Evolutionary conservation across 2,888 invertebrate species (phyloP).

Genomic region (Rhogogaster chlorosoma): DNA sequence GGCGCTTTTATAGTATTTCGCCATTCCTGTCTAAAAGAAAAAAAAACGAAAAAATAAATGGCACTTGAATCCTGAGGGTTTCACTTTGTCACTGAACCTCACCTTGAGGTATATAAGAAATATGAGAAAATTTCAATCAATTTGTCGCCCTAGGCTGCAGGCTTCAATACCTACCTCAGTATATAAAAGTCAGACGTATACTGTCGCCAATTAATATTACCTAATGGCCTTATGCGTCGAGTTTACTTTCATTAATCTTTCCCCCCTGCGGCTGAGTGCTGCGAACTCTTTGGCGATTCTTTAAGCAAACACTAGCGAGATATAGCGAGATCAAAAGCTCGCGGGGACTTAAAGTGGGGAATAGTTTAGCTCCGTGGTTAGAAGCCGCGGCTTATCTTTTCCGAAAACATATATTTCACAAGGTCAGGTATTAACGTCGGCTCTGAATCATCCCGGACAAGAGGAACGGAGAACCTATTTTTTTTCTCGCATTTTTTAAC

Average conservation of each 20-base stretch:
- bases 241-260: conserved; percentile 55
- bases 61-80: background rate
- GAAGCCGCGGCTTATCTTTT: background rate
- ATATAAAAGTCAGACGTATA: conserved; percentile 14
- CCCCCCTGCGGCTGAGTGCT: conserved; percentile 15
- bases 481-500: background rate
- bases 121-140: conserved; percentile 57
- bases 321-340: conserved; percentile 4
- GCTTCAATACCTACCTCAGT: conserved; percentile 39
- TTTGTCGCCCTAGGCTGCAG: conserved; percentile 53
- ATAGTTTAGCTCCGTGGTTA: conserved; percentile 1
- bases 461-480: background rate
- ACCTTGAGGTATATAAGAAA: conserved; percentile 5
- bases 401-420: background rate
- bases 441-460: background rate
- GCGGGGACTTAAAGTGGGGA: background rate
- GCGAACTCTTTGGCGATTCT: background rate
- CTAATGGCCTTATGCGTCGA: conserved; percentile 52
- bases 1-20: background rate
- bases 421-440: conserved; percentile 12
- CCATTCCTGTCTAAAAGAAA: background rate
- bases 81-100: background rate
- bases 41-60: background rate
- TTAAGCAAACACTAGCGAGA: background rate
- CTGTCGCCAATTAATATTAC: conserved; percentile 59